Evolutionary conservation across 1,140 invertebrate genomes (phyloP).

Genomic region (Bactericera cockerelli): DNA sequence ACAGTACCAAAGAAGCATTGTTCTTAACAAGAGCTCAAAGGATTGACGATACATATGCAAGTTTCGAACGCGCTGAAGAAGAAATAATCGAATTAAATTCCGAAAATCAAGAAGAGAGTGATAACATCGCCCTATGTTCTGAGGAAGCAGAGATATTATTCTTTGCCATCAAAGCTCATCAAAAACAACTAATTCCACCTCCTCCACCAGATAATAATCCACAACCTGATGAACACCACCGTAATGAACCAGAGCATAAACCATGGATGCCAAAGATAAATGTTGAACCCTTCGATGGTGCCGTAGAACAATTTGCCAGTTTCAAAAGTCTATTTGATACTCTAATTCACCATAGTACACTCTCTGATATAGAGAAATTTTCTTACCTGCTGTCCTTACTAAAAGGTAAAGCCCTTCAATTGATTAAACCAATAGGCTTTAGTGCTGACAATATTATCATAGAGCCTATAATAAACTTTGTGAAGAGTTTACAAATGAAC

Average conservation of each 20-base stretch:
- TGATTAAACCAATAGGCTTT: not conserved
- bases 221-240: not conserved
- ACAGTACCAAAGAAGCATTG: not conserved
- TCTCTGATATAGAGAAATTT: conserved; percentile 1
- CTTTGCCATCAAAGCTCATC: conserved; percentile 1
- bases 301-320: not conserved
- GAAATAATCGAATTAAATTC: not conserved
- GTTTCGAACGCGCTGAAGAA: not conserved
- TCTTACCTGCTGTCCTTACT: not conserved
- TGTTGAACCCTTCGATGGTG: not conserved
- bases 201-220: not conserved
- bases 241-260: no score
- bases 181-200: not conserved
- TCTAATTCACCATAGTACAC: not conserved
- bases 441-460: not conserved
- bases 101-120: not conserved
- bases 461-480: not conserved
- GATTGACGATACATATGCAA: not conserved
- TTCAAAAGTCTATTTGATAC: not conserved
- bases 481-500: not conserved
- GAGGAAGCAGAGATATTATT: not conserved
- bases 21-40: not conserved
- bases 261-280: not conserved
- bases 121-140: no score
- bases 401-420: not conserved